Base-by-base conservation (phyloP, 2,797 vertebrate species). In the Lithobates pipiens region DNA sequence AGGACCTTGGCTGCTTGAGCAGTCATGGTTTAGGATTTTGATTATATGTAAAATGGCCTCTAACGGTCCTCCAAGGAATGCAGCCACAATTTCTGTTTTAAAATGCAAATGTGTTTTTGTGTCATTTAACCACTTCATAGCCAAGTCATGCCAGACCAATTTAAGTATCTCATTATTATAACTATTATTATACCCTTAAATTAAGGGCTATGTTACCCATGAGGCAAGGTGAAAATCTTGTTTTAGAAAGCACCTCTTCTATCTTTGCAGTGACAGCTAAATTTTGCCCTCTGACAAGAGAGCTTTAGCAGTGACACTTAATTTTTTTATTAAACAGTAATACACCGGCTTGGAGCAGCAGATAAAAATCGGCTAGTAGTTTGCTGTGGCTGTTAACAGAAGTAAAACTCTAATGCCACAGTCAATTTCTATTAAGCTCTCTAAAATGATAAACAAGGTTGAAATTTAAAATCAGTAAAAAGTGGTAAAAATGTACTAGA, bases 1-100 rank as follows among this genome's bases (percentile, higher is more conserved):
- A 82, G 70, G 80, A 82, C 80, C 80, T 82, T 82, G 70, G 39
- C 80, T 74, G 80, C 80, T 63, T 73, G 69, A 82, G 70, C 54
- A 82, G 70, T 82, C 80, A 74, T 82, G 54, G 80, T 73, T 74
- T 74, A 82, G 50, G 70, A 82, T 73, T 74, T 54, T 79, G 77
- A 82, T 73, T 73, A 72, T 70, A 46, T 72, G 50, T 63, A 81
- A 81, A 54, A 81, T 73, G 80, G 80, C 80, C 70, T 82, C 50
- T 82, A 82, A 83, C 81, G 46, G 61, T 75, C 39, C 81, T 76
- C 81, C 11, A 29, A 83, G 81, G 72, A 76, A 50, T 68, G 8
- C 39, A 65, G 61, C 54, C 21, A 67, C 80, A 82, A 25, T 23
- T n/a, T 76, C 16, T 73, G 34, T 23, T 73, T 72, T 63, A 65